Conservation (phyloP, 2,797 vertebrate genomes). For the Lithobates pipiens region DNA sequence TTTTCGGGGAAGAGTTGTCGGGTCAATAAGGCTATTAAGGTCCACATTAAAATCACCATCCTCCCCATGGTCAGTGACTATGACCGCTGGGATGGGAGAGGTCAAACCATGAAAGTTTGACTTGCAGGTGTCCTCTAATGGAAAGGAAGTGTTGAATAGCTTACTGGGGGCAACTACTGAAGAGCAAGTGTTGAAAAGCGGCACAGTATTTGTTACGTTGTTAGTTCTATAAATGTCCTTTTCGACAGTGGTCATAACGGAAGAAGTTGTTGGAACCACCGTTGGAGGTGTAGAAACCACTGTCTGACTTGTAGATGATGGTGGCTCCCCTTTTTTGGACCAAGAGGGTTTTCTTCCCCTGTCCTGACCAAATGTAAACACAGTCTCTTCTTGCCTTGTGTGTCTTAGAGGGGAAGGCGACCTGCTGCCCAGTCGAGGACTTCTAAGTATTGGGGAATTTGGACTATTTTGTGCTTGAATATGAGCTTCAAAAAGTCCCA, state of each 20-base stretch:
- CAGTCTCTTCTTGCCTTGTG: background rate
- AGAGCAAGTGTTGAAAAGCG: background rate
- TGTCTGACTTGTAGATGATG: conserved; percentile 6
- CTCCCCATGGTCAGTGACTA: conserved; percentile 90
- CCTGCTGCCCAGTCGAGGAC: conserved; percentile 79
- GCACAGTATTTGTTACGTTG: background rate
- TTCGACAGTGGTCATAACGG: background rate
- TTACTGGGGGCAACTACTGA: conserved; percentile 24
- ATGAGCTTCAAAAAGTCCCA: conserved; percentile 92
- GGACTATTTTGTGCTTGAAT: conserved; percentile 84
- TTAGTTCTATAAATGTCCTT: conserved; percentile 25
- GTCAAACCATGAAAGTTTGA: conserved; percentile 4
- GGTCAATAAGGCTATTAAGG: conserved; percentile 72
- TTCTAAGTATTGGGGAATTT: conserved; percentile 75
- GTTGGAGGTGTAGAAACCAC: background rate
- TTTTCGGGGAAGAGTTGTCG: conserved; percentile 82
- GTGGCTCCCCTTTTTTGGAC: conserved; percentile 44
- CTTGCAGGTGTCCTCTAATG: conserved; percentile 47
- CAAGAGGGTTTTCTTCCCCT: conserved; percentile 16
- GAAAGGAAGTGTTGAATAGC: background rate
- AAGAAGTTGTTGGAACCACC: background rate
- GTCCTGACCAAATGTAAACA: background rate
- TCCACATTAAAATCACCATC: conserved; percentile 72
- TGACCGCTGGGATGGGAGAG: conserved; percentile 85
- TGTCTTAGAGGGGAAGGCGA: conserved; percentile 61